phyloP scores from a whole-genome alignment of 2,888 invertebrate species.

The Thelaira solivaga region DNA sequence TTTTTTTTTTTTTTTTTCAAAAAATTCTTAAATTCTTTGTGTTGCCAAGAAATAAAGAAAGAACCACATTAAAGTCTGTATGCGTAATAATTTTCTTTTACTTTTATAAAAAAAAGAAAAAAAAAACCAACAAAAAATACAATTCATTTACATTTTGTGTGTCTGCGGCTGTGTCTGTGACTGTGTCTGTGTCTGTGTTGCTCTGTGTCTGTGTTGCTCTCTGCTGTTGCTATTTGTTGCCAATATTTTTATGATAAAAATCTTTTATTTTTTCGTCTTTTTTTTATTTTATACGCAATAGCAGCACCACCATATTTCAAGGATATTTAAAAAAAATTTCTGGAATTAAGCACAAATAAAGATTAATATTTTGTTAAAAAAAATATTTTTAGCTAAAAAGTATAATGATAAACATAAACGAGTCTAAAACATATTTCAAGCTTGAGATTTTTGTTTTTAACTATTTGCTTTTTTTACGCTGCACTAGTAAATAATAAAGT shows the following conservation, averaged over 20 bases:
- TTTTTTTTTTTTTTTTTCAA: neutral
- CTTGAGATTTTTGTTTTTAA: too few relatives aligned
- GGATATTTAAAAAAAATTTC: constrained; percentile 9
- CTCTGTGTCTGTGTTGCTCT: too few relatives aligned
- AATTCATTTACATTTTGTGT: constrained; percentile 33
- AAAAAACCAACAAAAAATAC: constrained; percentile 30
- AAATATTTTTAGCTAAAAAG: neutral
- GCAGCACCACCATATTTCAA: neutral
- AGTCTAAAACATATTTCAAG: too few relatives aligned
- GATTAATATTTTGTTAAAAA: neutral
- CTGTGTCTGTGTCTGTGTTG: too few relatives aligned
- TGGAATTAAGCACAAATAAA: too few relatives aligned
- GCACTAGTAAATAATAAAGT: too few relatives aligned
- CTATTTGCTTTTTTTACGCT: too few relatives aligned
- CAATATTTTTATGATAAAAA: constrained; percentile 38
- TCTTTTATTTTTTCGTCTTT: too few relatives aligned
- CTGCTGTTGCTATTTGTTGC: constrained; percentile 24
- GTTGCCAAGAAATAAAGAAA: constrained; percentile 30
- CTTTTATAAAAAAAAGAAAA: neutral
- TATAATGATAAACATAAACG: constrained; percentile 20
- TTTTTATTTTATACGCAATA: constrained; percentile 13
- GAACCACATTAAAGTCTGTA: constrained; percentile 11
- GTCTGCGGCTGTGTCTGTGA: too few relatives aligned
- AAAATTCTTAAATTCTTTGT: neutral
- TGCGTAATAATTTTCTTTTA: neutral